Percentiles rank a stretch among this genome's conserved stretches.
Evolutionary conservation across 2,888 invertebrate genomes (phyloP).

Genomic region (Phorcus lineatus): DNA sequence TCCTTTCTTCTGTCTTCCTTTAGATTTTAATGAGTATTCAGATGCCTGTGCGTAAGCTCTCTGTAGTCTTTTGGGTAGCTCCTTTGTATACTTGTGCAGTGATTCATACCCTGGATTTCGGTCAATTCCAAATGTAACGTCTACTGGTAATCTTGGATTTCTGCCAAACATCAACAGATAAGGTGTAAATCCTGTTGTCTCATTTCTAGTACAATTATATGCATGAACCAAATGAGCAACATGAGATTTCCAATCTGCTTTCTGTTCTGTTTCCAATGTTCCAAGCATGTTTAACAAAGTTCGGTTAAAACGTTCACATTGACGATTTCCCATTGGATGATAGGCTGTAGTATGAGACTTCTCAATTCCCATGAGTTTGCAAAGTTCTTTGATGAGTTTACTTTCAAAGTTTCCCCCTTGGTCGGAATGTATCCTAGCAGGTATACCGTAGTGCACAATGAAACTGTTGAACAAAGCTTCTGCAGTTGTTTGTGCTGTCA

Average conservation of each 20-base stretch:
- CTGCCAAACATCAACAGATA: constrained; percentile 11
- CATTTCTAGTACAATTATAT: not conserved
- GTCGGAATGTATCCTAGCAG: not conserved
- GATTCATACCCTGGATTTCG: not conserved
- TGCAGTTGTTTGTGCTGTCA: not conserved
- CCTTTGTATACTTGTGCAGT: not conserved
- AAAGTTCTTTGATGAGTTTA: not conserved
- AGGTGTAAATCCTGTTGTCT: not conserved
- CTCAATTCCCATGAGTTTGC: not conserved
- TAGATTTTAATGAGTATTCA: not conserved
- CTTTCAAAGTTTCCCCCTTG: not conserved
- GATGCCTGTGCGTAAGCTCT: not conserved
- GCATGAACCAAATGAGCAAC: constrained; percentile 6
- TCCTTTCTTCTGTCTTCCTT: not conserved
- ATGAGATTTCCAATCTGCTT: not conserved
- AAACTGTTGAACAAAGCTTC: not conserved
- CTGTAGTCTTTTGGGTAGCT: not conserved
- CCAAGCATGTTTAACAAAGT: not conserved
- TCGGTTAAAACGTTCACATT: not conserved
- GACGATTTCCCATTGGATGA: constrained; percentile 6
- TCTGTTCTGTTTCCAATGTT: not conserved
- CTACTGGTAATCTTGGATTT: not conserved
- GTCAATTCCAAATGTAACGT: not conserved
- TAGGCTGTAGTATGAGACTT: not conserved
- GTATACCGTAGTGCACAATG: not conserved